These are phyloP conservation scores for Lepus americanus DNA, from an alignment of 2,113 vertebrate species.

Conservation along the genomic window DNA sequence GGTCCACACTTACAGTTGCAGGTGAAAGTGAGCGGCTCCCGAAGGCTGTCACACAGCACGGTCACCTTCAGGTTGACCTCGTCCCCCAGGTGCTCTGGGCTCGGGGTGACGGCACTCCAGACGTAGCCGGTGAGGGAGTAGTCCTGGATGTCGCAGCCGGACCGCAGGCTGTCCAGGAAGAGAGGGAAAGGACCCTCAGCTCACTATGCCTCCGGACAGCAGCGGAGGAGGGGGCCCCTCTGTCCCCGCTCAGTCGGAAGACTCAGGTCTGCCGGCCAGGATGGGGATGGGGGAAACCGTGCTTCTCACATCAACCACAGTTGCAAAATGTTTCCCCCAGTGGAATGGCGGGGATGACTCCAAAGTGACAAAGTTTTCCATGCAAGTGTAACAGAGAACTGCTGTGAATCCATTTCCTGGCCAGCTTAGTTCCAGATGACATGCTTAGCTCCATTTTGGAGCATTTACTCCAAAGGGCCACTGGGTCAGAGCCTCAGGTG, in stretches of 20 bases:
- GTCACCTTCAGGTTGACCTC: slow-evolving; percentile 95
- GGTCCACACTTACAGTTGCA: slow-evolving; percentile 92
- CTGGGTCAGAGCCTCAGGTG: background rate
- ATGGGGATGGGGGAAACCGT: background rate
- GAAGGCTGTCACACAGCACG: slow-evolving; percentile 90
- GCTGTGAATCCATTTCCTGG: slow-evolving; percentile 35
- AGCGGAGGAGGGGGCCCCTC: background rate
- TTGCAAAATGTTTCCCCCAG: background rate
- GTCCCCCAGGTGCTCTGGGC: slow-evolving; percentile 92
- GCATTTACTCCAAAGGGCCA: background rate
- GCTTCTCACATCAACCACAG: background rate
- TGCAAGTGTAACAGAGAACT: background rate
- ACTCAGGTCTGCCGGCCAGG: background rate
- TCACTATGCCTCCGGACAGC: background rate
- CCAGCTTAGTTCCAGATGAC: slow-evolving; percentile 22
- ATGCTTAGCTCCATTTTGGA: background rate
- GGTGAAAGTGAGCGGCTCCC: slow-evolving; percentile 96
- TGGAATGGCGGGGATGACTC: background rate
- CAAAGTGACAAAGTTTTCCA: background rate
- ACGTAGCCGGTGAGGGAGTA: slow-evolving; percentile 91
- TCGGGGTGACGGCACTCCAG: slow-evolving; percentile 91
- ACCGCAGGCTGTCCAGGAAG: slow-evolving; percentile 89
- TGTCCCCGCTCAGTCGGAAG: background rate
- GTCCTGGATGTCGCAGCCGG: slow-evolving; percentile 87
- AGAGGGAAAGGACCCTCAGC: background rate